Base-by-base conservation (phyloP, 2,888 invertebrate species). In the Ametastegia equiseti region DNA sequence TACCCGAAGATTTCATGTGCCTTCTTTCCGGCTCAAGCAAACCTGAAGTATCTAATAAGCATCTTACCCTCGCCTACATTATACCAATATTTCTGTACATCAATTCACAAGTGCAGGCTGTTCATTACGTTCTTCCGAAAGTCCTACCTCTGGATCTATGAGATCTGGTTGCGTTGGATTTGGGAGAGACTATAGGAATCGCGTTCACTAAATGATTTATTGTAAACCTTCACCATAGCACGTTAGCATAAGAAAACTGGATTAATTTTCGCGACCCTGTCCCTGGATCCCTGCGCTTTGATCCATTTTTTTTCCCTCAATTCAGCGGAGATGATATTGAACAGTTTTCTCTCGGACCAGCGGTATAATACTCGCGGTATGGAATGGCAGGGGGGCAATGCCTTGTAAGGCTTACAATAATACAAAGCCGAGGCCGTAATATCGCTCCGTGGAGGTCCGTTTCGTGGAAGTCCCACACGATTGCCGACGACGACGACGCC, bases 391-490 rank as follows among this genome's bases (percentile, higher is more conserved):
- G 39, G n/a, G 67, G 23, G 50, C 75, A 54, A 36, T 75, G 75
- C 75, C 75, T 75, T 75, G 50, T 50, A 75, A 33, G 54, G 54
- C 30, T 54, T 75, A 75, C 50, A 50, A 50, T 50, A 50, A 50
- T 50, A 75, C 75, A 75, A 75, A 54, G 75, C 75, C 75, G n/a
- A 75, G 75, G 75, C 75, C 71, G 78, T 78, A 63, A 78, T 78
- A 78, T 78, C 63, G 78, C 78, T 57, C 84, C 85, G 84, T 82
- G 86, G 85, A 87, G 86, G 87, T 88, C 87, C 84, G 84, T 86
- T 88, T 89, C 88, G 88, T 88, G 86, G 88, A 88, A 88, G 88
- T 85, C 88, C 85, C 86, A 83, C 85, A 86, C 85, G 85, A 84
- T 83, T 81, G 82, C 83, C 83, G 60, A 45, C 60, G 27, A 57